Percentiles rank a stretch among this genome's conserved stretches.
These are phyloP conservation scores for Gadus chalcogrammus DNA, from an alignment of 2,113 vertebrate species.

Conservation along the genomic window DNA sequence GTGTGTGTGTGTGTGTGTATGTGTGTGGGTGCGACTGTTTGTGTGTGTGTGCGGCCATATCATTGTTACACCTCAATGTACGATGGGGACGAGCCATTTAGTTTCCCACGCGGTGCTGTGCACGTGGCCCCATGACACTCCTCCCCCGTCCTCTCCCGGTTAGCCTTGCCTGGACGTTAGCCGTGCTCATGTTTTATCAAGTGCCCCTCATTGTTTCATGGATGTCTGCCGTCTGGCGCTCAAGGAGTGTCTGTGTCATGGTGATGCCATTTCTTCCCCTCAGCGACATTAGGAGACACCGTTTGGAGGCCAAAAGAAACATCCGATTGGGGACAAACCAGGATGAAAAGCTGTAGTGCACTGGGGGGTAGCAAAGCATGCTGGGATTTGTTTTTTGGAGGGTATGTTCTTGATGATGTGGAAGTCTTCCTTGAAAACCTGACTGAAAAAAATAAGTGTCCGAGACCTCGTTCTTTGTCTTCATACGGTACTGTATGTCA, in stretches of 20 bases:
- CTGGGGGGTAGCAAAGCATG: conserved; percentile 23
- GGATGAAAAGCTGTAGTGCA: conserved; percentile 46
- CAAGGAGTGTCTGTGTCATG: conserved; percentile 30
- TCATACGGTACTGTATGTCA: conserved; percentile 82
- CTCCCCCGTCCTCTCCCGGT: conserved; percentile 26
- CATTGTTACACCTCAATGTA: conserved; percentile 25
- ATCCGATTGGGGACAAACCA: conserved; percentile 10
- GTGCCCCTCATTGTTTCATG: conserved; percentile 57
- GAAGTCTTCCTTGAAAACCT: conserved; percentile 85
- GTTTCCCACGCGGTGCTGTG: conserved; percentile 26
- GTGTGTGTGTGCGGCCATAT: conserved; percentile 16
- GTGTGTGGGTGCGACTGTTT: conserved; percentile 44
- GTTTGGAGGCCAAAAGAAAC: conserved; percentile 20
- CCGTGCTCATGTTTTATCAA: conserved; percentile 65
- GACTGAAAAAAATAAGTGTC: conserved; percentile 78
- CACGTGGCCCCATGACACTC: neutral
- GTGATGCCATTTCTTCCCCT: conserved; percentile 31
- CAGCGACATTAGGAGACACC: conserved; percentile 23
- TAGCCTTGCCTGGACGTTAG: conserved; percentile 42
- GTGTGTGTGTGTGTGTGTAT: conserved; percentile 3
- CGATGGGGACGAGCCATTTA: conserved; percentile 22
- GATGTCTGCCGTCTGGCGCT: conserved; percentile 31
- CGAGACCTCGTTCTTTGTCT: conserved; percentile 71
- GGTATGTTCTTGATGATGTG: conserved; percentile 76
- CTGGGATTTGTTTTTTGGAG: conserved; percentile 18